phyloP scores from a whole-genome alignment of 1,140 invertebrate species.

The Drosophila pallidifrons region DNA sequence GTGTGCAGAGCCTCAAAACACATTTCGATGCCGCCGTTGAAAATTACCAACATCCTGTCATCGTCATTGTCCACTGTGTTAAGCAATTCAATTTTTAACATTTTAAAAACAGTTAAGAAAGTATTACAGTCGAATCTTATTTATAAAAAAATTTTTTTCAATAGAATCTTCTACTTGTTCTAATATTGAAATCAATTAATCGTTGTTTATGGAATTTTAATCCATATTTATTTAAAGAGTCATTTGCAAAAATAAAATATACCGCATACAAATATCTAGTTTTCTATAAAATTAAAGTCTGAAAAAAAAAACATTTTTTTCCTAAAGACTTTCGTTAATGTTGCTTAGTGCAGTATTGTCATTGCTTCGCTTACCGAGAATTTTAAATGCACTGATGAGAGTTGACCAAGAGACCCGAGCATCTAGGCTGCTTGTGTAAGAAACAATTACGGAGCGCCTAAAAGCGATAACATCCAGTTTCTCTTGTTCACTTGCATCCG shows the following conservation, averaged over 20 bases:
- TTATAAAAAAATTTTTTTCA: too few species aligned
- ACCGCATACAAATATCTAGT: too few species aligned
- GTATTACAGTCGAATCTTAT: not conserved
- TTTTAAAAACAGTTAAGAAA: too few species aligned
- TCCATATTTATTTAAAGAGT: too few species aligned
- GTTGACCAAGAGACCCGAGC: constrained; percentile 88
- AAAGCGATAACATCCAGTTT: constrained; percentile 93
- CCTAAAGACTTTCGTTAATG: too few species aligned
- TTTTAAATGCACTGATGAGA: constrained; percentile 93
- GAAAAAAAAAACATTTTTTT: too few species aligned
- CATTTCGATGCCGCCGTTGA: constrained; percentile 94
- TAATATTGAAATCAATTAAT: too few species aligned
- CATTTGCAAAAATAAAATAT: too few species aligned
- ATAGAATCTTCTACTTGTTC: too few species aligned
- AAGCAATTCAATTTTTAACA: not conserved
- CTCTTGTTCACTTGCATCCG: constrained; percentile 92
- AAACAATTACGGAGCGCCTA: constrained; percentile 91
- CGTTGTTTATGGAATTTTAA: too few species aligned
- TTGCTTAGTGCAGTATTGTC: too few species aligned
- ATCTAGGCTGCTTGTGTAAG: constrained; percentile 90
- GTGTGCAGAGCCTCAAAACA: constrained; percentile 96
- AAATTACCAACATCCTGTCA: constrained; percentile 94
- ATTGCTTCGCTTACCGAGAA: constrained; percentile 86
- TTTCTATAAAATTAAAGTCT: too few species aligned
- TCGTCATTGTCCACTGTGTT: constrained; percentile 91